Evolutionary conservation across 2,797 vertebrate genomes (phyloP).

Genomic region (Danio albolineatus): DNA sequence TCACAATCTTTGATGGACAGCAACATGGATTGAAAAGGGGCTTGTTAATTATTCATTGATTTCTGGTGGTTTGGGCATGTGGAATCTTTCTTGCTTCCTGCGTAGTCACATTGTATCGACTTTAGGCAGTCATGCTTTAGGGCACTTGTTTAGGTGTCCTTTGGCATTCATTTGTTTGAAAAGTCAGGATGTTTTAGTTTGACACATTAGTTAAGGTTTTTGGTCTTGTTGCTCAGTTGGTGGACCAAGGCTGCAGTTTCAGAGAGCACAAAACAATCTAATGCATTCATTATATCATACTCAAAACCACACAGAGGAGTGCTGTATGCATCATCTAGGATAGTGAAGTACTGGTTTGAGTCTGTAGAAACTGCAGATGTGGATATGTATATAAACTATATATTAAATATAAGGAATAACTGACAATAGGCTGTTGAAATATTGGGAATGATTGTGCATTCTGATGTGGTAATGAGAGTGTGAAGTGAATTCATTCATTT

Average conservation of each 20-base stretch:
- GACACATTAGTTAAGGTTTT: neutral
- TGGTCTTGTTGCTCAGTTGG: neutral
- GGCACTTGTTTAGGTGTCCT: constrained; percentile 2
- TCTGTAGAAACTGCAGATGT: neutral
- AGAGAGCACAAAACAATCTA: neutral
- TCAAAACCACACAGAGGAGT: neutral
- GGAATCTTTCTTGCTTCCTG: constrained; percentile 43
- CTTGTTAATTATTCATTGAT: constrained; percentile 60
- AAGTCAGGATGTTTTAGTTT: neutral
- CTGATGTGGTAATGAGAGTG: neutral
- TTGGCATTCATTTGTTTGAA: neutral
- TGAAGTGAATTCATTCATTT: neutral
- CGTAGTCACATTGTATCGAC: constrained; percentile 33
- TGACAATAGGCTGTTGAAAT: too few species aligned
- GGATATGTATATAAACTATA: neutral
- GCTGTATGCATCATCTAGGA: neutral
- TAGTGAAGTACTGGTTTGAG: neutral
- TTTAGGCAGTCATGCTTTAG: constrained; percentile 8
- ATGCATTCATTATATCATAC: neutral
- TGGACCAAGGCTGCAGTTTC: neutral
- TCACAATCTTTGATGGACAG: constrained; percentile 82
- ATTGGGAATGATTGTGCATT: neutral
- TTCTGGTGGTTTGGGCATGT: constrained; percentile 50
- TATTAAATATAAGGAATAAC: neutral
- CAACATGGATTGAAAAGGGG: constrained; percentile 71